Conservation (phyloP, 2,113 vertebrate genomes). For the Potamarius usumacintae region DNA sequence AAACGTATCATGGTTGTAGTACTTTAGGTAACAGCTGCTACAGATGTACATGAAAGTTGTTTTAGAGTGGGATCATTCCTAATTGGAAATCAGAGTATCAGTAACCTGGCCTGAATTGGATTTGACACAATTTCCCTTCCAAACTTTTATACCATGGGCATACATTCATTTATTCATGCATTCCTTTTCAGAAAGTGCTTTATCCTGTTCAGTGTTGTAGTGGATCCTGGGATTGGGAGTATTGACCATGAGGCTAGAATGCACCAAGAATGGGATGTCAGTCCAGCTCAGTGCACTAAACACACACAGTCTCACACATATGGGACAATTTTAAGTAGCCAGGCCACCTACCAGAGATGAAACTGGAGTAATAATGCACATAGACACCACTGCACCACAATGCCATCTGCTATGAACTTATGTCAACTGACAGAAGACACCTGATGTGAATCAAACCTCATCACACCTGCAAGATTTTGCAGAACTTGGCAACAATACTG, state of each 20-base stretch:
- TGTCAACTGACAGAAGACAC: background rate
- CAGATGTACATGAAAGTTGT: background rate
- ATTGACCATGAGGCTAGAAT: background rate
- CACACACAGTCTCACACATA: background rate
- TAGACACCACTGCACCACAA: background rate
- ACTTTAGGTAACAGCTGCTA: background rate
- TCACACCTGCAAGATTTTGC: background rate
- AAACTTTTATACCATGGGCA: background rate
- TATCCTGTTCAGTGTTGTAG: background rate
- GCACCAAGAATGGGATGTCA: background rate
- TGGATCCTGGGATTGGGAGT: background rate
- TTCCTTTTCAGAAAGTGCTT: background rate
- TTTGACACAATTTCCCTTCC: background rate
- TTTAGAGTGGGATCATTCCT: background rate
- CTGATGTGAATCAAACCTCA: background rate
- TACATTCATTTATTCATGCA: background rate
- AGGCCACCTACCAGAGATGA: background rate
- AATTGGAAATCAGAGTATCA: background rate
- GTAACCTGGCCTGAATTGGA: background rate
- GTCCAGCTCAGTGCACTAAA: background rate
- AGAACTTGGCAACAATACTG: background rate
- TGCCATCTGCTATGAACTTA: background rate
- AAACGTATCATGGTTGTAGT: slow-evolving; percentile 32
- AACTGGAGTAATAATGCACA: background rate
- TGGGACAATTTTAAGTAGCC: background rate